phyloP scores from a whole-genome alignment of 2,113 vertebrate genomes.

The Pachypanchax playfairii region DNA sequence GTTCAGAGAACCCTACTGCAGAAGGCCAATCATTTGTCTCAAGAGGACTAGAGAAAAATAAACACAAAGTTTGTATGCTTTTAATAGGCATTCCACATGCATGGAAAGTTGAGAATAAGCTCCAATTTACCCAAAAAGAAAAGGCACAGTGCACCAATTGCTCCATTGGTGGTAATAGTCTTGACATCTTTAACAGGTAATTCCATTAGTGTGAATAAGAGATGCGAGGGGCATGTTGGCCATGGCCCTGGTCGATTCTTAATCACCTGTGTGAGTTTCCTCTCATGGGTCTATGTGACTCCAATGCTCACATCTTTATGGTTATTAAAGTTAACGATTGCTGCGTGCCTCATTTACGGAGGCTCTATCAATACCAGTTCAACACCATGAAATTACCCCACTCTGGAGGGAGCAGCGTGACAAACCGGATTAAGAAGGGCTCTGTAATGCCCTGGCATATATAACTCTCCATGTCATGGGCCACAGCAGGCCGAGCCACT shows the following conservation, averaged over 20 bases:
- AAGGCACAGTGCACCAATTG: slow-evolving; percentile 29
- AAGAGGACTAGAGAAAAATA: not conserved
- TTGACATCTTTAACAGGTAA: slow-evolving; percentile 70
- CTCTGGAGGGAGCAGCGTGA: slow-evolving; percentile 73
- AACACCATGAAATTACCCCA: slow-evolving; percentile 80
- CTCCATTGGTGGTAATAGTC: slow-evolving; percentile 53
- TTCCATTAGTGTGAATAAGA: slow-evolving; percentile 70
- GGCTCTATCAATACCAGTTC: slow-evolving; percentile 79
- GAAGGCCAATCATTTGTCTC: slow-evolving; percentile 9
- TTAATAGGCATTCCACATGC: slow-evolving; percentile 10
- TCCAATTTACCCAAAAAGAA: slow-evolving; percentile 27
- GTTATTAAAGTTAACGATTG: slow-evolving; percentile 81
- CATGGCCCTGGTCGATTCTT: slow-evolving; percentile 70
- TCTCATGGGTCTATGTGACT: slow-evolving; percentile 67
- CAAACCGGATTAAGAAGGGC: slow-evolving; percentile 77
- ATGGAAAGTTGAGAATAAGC: slow-evolving; percentile 1
- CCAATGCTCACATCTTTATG: slow-evolving; percentile 77
- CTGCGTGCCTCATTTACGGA: slow-evolving; percentile 75
- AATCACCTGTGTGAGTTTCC: slow-evolving; percentile 77
- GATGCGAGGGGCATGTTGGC: slow-evolving; percentile 52
- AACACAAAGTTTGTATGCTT: slow-evolving; percentile 1
- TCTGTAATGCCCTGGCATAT: slow-evolving; percentile 69
- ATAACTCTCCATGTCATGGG: slow-evolving; percentile 70
- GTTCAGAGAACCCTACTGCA: slow-evolving; percentile 4
- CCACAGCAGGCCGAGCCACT: slow-evolving; percentile 45